Evolutionary conservation across 2,113 vertebrate species (phyloP), one percentile per base, ranked within the genome.

Genomic region (Ciconia stormi): DNA sequence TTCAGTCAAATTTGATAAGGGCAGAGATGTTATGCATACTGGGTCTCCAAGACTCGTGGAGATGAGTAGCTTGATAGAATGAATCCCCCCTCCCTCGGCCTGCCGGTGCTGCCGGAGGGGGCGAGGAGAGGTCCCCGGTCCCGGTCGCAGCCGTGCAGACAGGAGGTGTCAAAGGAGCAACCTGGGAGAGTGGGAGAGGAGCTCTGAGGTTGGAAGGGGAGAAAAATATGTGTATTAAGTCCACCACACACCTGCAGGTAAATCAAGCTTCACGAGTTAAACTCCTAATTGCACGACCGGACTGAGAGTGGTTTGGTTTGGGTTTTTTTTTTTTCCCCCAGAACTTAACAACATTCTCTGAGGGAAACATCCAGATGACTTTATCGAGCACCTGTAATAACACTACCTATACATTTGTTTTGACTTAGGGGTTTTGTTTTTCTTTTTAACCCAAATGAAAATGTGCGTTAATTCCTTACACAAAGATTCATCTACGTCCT

Each of bases 361-460:
- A 79, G 32, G 29, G 29, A 73, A 87, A 50, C 53, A 70, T 62
- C 40, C 74, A 47, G 78, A 62, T 90, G 46, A 76, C 93, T 95
- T 85, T 89, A 66, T 82, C 58, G 46, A 36, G 55, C 70, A 85
- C 87, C 78, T 95, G 66, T 61, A 77, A 82, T 69, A 88, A 88
- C 71, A 44, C 46, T 71, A 42, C n/a, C 55, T 79, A 3, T 69
- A 29, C 16, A 32, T 95, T 74, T 93, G 58, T 67, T 95, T 95
- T 80, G 74, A 94, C 49, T 23, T 82, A n/a, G 36, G 66, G 66
- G 21, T 10, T 76, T 82, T 61, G 74, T 82, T 95, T 94, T 88
- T 87, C 84, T 80, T 90, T 84, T 82, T 80, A 92, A 91, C 70
- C 70, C 40, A 19, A 74, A 19, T 73, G 84, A 79, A 92, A 58